Evolutionary conservation across 2,888 invertebrate genomes (phyloP), one percentile per base, ranked within the genome.

Genomic region (Dynastes maya): DNA sequence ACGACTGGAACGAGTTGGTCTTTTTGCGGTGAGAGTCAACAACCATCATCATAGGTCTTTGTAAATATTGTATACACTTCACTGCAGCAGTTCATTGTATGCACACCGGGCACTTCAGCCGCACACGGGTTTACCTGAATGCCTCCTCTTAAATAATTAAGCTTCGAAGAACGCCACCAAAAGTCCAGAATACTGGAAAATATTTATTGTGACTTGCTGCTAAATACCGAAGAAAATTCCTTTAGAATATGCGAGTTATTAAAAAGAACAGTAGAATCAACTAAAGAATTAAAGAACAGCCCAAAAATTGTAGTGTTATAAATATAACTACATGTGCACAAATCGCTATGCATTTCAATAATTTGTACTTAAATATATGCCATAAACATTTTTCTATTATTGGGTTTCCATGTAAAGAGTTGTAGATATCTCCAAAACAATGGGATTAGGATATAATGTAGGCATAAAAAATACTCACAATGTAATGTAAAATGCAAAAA

Each of bases 1-100:
- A 82, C 82, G 80, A 79, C 80, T 45, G 79, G 45, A 61, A 76
- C 78, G 77, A 80, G 78, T 80, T 80, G 82, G 78, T 81, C 82
- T 81, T 82, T 82, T 82, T 81, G 81, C 82, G 80, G 82, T 79
- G 82, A 80, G 80, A 83, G 84, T 84, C 84, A 84, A 84, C 84
- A 84, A 81, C 80, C 76, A 80, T 82, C 80, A 64, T 80, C 80
- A 76, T 77, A 78, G 81, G 81, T 81, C 80, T 82, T 80, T 81
- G 83, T 84, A 83, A 84, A 84, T 83, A 83, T 78, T 80, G 79
- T 80, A 78, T 80, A 68, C 76, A 80, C 81, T 81, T 78, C 80
- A 72, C 79, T 79, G 78, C 80, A 78, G 82, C 80, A 79, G 79
- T 79, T 74, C 77, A 81, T 82, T 82, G 83, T 83, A 80, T 83